Evolutionary conservation across 2,113 vertebrate genomes (phyloP), one percentile per base, ranked within the genome.

Genomic region (Podarcis cretensis): DNA sequence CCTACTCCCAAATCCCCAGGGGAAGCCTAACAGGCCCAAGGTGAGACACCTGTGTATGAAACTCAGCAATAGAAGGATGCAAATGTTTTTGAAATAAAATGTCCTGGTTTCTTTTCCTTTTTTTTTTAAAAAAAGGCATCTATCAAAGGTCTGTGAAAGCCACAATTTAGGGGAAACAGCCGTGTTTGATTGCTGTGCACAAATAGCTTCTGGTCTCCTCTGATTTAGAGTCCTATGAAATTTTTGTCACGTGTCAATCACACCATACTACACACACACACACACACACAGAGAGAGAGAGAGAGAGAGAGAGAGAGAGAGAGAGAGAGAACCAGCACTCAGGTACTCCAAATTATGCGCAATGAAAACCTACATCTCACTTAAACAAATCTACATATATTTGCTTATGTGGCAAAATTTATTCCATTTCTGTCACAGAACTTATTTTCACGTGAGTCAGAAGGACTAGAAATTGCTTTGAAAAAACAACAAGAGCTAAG

Each of bases 61-160:
- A 75, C 91, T 89, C 88, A 88, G 89, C 65, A 59, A 59, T 6
- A 81, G 40, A 92, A 84, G 77, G 88, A 90, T 83, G 90, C 25
- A 35, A 2, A 86, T 9, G 10, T 23, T 86, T 86, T 32, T 1
- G 23, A 77, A 78, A 78, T 20, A 71, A 84, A 83, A 83, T 40
- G 18, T 8, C n/a, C 73, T 30, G 37, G 37, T 3, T 48, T 40
- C 21, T 35, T 32, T 8, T 7, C 54, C 20, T n/a, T 21, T 90
- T 91, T 90, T 91, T 94, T 89, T 37, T 37, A 3, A 89, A 91
- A 74, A 93, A 65, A 69, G 43, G n/a, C 87, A 81, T 81, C 84
- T 93, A 78, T 57, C 92, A 93, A 94, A 95, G 92, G 93, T 94
- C 95, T 89, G 93, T 92, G 93, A 92, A 92, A 87, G 79, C 92